Conservation (phyloP, 2,797 vertebrate species). For the Chaenodraco wilsoni region DNA sequence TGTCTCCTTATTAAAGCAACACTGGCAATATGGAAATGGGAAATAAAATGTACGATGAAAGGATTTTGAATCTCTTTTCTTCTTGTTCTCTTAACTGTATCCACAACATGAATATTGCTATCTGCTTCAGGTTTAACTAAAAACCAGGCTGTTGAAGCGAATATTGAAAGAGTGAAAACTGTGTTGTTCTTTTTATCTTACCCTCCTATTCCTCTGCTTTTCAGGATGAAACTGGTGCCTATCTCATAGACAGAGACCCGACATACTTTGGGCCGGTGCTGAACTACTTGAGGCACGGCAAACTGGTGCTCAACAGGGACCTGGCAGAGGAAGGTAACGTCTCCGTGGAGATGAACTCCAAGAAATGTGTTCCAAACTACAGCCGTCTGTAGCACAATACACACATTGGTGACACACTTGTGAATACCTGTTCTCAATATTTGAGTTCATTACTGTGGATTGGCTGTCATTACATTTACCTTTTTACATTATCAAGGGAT, state of each 20-base stretch:
- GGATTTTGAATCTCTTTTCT: background rate
- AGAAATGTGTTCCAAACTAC: background rate
- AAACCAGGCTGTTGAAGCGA: background rate
- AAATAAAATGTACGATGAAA: background rate
- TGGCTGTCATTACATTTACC: too few species aligned
- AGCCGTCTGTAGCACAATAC: background rate
- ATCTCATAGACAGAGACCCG: slow-evolving; percentile 98
- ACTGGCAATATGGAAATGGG: background rate
- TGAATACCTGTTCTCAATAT: background rate
- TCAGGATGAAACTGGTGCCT: slow-evolving; percentile 98
- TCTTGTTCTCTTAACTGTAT: background rate
- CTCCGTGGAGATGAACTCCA: slow-evolving; percentile 5
- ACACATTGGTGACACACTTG: background rate
- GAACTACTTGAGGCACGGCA: slow-evolving; percentile 97
- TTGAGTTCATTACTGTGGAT: background rate
- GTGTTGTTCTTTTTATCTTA: background rate
- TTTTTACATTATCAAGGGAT: too few species aligned
- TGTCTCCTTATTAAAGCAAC: slow-evolving; percentile 1
- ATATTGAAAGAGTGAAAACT: background rate
- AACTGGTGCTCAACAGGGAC: slow-evolving; percentile 97
- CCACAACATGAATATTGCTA: background rate
- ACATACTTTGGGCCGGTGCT: slow-evolving; percentile 97
- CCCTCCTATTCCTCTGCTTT: background rate
- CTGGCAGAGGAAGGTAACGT: slow-evolving; percentile 96
- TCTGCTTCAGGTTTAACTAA: background rate